These are phyloP conservation scores for Thera britannica DNA, from an alignment of 2,888 invertebrate genomes.

Conservation along the genomic window DNA sequence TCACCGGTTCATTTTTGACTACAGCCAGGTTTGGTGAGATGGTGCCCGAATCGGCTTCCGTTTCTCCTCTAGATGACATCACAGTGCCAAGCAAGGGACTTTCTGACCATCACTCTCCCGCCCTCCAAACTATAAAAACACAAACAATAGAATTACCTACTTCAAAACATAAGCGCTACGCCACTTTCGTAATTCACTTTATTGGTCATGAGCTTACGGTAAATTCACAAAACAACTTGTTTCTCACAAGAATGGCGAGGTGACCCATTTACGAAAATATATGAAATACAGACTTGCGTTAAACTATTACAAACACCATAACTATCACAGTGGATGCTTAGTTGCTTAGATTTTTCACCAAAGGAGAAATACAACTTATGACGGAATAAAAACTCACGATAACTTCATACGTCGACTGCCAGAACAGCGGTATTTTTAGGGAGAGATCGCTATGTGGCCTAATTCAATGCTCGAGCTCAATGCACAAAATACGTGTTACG, in stretches of 20 bases:
- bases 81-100: slow-evolving; percentile 78
- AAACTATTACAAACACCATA: slow-evolving; percentile 67
- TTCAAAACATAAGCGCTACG: slow-evolving; percentile 40
- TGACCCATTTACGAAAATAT: slow-evolving; percentile 85
- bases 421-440: slow-evolving; percentile 85
- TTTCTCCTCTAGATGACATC: slow-evolving; percentile 85
- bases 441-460: slow-evolving; percentile 86
- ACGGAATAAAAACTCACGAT: slow-evolving; percentile 74
- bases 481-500: slow-evolving; percentile 85
- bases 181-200: slow-evolving; percentile 43
- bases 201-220: slow-evolving; percentile 47
- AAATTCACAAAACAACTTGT: slow-evolving; percentile 68
- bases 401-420: slow-evolving; percentile 84
- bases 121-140: slow-evolving; percentile 71
- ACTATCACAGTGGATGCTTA: slow-evolving; percentile 57
- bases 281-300: slow-evolving; percentile 78
- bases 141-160: slow-evolving; percentile 53
- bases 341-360: slow-evolving; percentile 42
- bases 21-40: slow-evolving; percentile 76
- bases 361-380: slow-evolving; percentile 47
- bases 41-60: slow-evolving; percentile 84
- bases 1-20: slow-evolving; percentile 81
- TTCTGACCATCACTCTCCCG: slow-evolving; percentile 82
- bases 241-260: slow-evolving; percentile 81
- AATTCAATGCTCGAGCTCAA: slow-evolving; percentile 84